Conservation (phyloP, 2,113 vertebrate genomes). For the Trogon melanurus region DNA sequence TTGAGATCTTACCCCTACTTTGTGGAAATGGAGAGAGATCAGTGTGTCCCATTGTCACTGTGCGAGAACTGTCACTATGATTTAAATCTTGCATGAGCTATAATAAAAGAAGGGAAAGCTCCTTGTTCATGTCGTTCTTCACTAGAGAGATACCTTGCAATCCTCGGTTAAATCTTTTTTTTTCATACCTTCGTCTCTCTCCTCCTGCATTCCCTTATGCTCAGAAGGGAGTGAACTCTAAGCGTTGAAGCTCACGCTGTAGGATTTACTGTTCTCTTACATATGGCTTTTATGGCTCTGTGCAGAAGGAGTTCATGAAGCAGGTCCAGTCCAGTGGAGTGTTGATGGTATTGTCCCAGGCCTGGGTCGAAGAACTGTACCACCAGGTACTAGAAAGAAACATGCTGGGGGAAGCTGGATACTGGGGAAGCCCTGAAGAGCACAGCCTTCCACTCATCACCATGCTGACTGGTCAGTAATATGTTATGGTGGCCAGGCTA, state of each 20-base stretch:
- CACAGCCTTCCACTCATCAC: constrained; percentile 88
- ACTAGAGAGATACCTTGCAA: background rate
- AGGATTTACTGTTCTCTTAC: background rate
- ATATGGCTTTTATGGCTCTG: background rate
- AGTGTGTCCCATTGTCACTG: background rate
- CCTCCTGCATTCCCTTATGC: background rate
- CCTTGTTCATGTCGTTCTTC: background rate
- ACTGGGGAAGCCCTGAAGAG: constrained; percentile 88
- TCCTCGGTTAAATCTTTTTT: background rate
- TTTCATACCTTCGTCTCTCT: background rate
- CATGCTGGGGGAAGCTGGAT: constrained; percentile 92
- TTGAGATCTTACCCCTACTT: background rate
- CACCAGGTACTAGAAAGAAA: constrained; percentile 92
- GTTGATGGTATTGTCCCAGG: constrained; percentile 91
- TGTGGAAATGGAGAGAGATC: background rate
- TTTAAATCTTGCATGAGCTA: background rate
- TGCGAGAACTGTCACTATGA: background rate
- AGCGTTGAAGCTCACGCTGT: background rate
- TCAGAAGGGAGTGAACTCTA: background rate
- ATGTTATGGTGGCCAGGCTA: background rate
- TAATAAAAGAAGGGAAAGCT: background rate
- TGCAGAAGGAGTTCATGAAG: constrained; percentile 94
- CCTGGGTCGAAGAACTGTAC: constrained; percentile 95
- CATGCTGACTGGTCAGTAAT: constrained; percentile 89
- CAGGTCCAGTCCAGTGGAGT: constrained; percentile 91